These are phyloP conservation scores for Penaeus vannamei DNA, from an alignment of 1,140 invertebrate species.

Conservation along the genomic window DNA sequence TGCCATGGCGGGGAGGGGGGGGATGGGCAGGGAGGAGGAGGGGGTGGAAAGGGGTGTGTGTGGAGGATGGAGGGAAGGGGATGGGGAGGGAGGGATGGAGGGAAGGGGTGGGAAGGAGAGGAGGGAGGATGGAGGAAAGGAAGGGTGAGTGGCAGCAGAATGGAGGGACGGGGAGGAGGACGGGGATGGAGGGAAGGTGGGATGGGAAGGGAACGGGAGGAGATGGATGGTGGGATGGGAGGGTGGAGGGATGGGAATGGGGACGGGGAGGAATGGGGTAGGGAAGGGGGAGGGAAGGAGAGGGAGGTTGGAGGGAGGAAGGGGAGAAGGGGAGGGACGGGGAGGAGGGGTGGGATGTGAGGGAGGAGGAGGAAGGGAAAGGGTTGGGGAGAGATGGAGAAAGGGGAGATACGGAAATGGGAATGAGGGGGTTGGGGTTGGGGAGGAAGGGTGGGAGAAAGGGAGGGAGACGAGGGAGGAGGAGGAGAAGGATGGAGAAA, in stretches of 20 bases:
- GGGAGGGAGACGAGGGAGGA: too few relatives aligned
- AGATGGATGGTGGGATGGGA: too few relatives aligned
- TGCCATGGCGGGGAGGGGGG: neutral
- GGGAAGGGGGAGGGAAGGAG: neutral
- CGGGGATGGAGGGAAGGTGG: neutral
- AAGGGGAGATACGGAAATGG: too few relatives aligned
- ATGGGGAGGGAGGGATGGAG: too few relatives aligned
- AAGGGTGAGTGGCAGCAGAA: neutral
- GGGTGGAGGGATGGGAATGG: neutral
- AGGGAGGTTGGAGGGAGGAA: neutral
- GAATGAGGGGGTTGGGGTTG: too few relatives aligned
- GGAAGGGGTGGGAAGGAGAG: too few relatives aligned
- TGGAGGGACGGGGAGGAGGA: neutral
- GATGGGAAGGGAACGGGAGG: neutral
- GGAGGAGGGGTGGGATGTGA: too few relatives aligned
- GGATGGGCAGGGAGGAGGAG: neutral
- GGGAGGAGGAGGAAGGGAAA: neutral
- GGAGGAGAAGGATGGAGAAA: too few relatives aligned
- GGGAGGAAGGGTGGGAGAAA: too few relatives aligned
- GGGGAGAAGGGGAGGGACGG: too few relatives aligned
- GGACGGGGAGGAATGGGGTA: neutral
- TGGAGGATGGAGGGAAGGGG: too few relatives aligned
- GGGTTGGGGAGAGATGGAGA: conserved; percentile 27
- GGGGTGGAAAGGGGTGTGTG: too few relatives aligned
- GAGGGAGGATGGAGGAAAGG: neutral